Base-by-base conservation (phyloP, 2,113 vertebrate species). In the Panthera leo region DNA sequence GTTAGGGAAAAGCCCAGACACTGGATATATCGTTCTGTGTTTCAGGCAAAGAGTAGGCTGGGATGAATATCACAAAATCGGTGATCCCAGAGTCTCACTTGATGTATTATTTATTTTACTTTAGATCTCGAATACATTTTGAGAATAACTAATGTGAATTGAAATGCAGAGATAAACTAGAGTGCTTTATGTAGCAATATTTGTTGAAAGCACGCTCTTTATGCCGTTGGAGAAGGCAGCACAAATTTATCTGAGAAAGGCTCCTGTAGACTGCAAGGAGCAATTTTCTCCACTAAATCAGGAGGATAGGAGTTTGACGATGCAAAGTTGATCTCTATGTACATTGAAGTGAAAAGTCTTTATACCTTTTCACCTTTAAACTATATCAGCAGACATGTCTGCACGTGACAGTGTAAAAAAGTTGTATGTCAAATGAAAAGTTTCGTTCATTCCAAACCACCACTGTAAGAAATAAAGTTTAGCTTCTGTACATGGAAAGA, bases 401-500 rank as follows among this genome's bases (percentile, higher is more conserved):
- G 98, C 98, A 98, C 93, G 97, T 98, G 95, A 98, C 85, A 51
- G 70, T 98, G 97, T 98, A 98, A 98, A 98, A 93, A 97, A 97
- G 97, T 98, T 86, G 96, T 96, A 97, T 97, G 98, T 98, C 98
- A 98, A 98, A 98, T 97, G 96, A 98, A 96, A 97, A 58, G 92
- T 97, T 98, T 98, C 97, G 98, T 98, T 98, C 97, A 98, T 98
- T 98, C 98, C 92, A 97, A 96, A 86, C 98, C 98, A 98, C 98
- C 98, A 98, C 96, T 96, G 65, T 98, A 98, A 98, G 97, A 12
- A 97, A 48, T 85, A 55, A 97, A 96, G 91, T 96, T 97, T 88
- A 96, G 91, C 92, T 97, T 96, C 85, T 65, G 2, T 91, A 96
- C 79, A 68, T 71, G 90, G 83, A 76, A 95, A 97, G 51, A 88